Evolutionary conservation across 2,888 invertebrate genomes (phyloP).

Genomic region (Nymphalis polychloros): DNA sequence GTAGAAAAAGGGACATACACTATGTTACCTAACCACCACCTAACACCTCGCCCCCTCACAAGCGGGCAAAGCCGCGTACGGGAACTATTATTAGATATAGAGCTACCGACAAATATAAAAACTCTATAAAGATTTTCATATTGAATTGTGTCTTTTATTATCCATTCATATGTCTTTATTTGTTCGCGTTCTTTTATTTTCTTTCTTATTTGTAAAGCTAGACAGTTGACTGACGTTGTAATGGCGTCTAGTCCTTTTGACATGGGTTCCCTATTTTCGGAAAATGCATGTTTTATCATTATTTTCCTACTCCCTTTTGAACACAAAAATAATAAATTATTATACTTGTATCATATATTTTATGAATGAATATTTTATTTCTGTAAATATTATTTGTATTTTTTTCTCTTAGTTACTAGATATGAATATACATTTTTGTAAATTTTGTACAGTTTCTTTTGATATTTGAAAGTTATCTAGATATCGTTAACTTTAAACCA

Average conservation of each 20-base stretch:
- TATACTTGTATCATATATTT: not conserved
- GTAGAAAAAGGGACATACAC: too few species aligned
- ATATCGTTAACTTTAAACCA: too few species aligned
- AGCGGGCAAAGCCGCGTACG: too few species aligned
- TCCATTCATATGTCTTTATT: constrained; percentile 41
- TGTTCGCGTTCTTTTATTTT: constrained; percentile 34
- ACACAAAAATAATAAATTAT: not conserved
- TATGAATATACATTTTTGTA: too few species aligned
- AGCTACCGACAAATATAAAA: constrained; percentile 12
- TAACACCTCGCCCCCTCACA: too few species aligned
- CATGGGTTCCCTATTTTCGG: constrained; percentile 38
- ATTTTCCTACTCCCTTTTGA: constrained; percentile 19
- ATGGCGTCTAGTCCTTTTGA: constrained; percentile 42
- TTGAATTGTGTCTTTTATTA: constrained; percentile 24
- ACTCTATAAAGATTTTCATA: constrained; percentile 15
- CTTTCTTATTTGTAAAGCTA: constrained; percentile 44
- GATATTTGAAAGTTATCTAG: too few species aligned
- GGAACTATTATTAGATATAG: not conserved
- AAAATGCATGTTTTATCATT: constrained; percentile 34
- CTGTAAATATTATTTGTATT: not conserved
- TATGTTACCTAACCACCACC: too few species aligned
- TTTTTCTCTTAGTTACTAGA: too few species aligned
- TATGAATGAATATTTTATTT: not conserved
- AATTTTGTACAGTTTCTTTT: too few species aligned
- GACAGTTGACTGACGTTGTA: constrained; percentile 42